Percentiles rank a stretch among this genome's conserved stretches.
Evolutionary conservation across 1,140 invertebrate genomes (phyloP).

Genomic region (Chironomus striatipennis): DNA sequence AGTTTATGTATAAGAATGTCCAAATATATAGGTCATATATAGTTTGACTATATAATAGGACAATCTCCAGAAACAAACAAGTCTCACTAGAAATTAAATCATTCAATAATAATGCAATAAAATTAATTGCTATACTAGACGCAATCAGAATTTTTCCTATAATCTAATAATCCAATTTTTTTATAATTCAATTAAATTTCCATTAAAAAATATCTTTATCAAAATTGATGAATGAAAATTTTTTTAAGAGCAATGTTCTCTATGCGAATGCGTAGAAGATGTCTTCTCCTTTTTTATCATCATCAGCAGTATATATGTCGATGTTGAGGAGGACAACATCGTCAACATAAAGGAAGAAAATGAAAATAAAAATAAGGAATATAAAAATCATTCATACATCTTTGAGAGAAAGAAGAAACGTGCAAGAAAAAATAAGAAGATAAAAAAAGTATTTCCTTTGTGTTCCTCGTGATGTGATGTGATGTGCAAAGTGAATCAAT

Average conservation of each 20-base stretch:
- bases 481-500: no score
- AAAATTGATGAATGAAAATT: conserved; percentile 8
- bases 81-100: not conserved
- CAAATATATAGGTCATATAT: conserved; percentile 15
- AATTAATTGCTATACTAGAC: not conserved
- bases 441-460: no score
- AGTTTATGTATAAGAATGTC: not conserved
- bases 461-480: no score
- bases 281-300: not conserved
- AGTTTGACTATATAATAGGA: conserved; percentile 13
- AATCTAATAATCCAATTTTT: not conserved
- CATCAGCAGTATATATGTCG: not conserved
- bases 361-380: no score
- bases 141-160: not conserved
- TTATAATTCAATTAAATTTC: conserved; percentile 22
- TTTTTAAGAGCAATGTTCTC: conserved; percentile 4
- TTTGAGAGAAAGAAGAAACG: no score
- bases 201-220: conserved; percentile 6
- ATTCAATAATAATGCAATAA: not conserved
- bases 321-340: no score
- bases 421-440: no score
- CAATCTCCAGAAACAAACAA: not conserved
- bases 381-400: no score
- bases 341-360: no score
- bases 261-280: conserved; percentile 21